Percentiles rank a stretch among this genome's conserved stretches.
phyloP scores from a whole-genome alignment of 2,888 invertebrate genomes.

The Harmothoe impar region DNA sequence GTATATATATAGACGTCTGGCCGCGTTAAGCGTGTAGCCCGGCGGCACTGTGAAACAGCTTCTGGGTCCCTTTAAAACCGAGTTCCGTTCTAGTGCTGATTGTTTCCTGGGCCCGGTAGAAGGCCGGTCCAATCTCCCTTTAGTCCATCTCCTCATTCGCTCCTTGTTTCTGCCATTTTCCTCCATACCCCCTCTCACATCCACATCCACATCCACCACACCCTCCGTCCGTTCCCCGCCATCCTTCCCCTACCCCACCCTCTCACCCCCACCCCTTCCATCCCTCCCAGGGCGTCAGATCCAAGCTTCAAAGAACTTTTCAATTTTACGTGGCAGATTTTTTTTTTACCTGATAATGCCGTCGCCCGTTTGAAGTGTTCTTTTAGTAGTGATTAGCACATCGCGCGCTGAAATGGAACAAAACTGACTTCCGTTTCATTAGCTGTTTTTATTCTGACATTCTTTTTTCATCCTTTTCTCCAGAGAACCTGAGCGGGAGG shows the following conservation, averaged over 20 bases:
- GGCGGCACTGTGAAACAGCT: neutral
- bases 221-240: no score
- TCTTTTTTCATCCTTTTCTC: neutral
- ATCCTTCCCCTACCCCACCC: neutral
- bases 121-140: neutral
- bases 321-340: slow-evolving; percentile 41
- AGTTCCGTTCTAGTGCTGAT: neutral
- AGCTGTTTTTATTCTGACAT: neutral
- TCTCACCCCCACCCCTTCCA: neutral
- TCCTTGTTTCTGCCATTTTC: neutral
- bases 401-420: slow-evolving; percentile 1
- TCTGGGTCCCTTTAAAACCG: neutral
- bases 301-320: slow-evolving; percentile 11
- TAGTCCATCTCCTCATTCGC: neutral
- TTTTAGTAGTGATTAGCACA: slow-evolving; percentile 58
- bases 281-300: slow-evolving; percentile 38
- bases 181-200: neutral
- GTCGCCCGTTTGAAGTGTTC: slow-evolving; percentile 44
- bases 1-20: neutral
- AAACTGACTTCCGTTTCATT: slow-evolving; percentile 53
- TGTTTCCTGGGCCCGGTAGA: slow-evolving; percentile 7
- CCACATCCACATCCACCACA: no score
- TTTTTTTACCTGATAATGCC: slow-evolving; percentile 54
- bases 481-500: neutral
- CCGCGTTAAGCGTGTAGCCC: neutral